Evolutionary conservation across 2,888 invertebrate species (phyloP), one percentile per base, ranked within the genome.

Genomic region (Agriotes lineatus): DNA sequence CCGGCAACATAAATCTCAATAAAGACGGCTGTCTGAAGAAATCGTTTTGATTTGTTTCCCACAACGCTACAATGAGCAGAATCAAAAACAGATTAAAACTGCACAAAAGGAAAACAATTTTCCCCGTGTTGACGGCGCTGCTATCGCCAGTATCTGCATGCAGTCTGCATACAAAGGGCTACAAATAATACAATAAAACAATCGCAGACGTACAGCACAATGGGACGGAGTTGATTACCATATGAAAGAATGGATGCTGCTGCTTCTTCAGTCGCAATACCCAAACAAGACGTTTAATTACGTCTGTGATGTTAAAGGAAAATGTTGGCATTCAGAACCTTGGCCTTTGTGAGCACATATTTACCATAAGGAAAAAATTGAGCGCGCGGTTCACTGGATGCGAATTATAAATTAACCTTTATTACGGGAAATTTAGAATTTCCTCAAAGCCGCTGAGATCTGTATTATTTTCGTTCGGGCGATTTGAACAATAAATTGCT

Each of bases 201-300:
- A 62, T 62, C 25, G 52, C 14, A 54, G 52, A 52, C 25, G 48
- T 65, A 58, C 58, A 59, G 48, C 48, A 65, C 65, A 65, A 65
- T 65, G 37, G 65, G 20, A 37, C 4, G 16, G 37, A 50, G 35
- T 56, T 57, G 67, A 67, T 67, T 67, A 67, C 48, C 67, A 67
- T 67, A 67, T 18, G 60, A 67, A 67, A 67, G 66, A 60, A 59
- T 35, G 20, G 9, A 52, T 39, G 37, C 19, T 16, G 14, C 33
- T 52, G 52, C 52, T 33, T 48, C 60, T n/a, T 60, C 25, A 48
- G 33, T 33, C 44, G 16, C 45, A 33, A 12, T 52, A 52, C 16
- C 16, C 50, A 52, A 52, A 33, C 33, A 33, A 52, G 33, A 52
- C 52, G 30, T 52, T 52, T 33, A 52, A 52, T 52, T 52, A 33